Base-by-base conservation (phyloP, 2,888 invertebrate species). In the Acronicta aceris region DNA sequence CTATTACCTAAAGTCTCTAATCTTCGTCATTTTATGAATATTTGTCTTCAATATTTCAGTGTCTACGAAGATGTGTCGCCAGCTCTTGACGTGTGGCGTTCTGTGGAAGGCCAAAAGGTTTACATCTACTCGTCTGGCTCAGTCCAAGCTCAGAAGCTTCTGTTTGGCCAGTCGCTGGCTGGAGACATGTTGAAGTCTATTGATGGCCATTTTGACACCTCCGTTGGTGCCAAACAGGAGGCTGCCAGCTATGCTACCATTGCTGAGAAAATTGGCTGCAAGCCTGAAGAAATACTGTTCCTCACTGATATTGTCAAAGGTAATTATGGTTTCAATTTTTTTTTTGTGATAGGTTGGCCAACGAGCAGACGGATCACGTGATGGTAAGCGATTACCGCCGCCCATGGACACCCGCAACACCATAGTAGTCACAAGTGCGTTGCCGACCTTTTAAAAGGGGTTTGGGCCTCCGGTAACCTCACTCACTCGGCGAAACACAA, bases 91-190 rank as follows among this genome's bases (percentile, higher is more conserved):
- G 91, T 95, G 62, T 97, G 98, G 97, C 95, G 95, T 4, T 93
- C 96, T 5, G 90, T 95, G 13, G 97, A 96, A 12, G 95, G 96
- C 38, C 96, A 95, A 65, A 93, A 93, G 73, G 93, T 99, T 50
- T 98, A 96, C 84, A 96, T 99, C 65, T 99, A 98, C 89, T 99
- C 99, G 0, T 98, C 98, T 27, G 99, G 99, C 48, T 98, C 98
- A 57, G 96, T 98, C 0, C 97, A 97, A 79, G 98, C 99, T 13
- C 99, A 99, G 88, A 97, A 98, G 85, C 95, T 99, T 10, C 95
- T 99, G 5, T 98, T 99, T 87, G 95, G 95, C 0, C 95, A 98
- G 87, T 96, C 98, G 3, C 90, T 94, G 16, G 95, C 96, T 46
- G 99, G 99, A 0, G 97, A 99, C 88, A 85, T 99, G 69, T 92